Conservation (phyloP, 1,140 invertebrate genomes). For the Drosophila grimshawi region DNA sequence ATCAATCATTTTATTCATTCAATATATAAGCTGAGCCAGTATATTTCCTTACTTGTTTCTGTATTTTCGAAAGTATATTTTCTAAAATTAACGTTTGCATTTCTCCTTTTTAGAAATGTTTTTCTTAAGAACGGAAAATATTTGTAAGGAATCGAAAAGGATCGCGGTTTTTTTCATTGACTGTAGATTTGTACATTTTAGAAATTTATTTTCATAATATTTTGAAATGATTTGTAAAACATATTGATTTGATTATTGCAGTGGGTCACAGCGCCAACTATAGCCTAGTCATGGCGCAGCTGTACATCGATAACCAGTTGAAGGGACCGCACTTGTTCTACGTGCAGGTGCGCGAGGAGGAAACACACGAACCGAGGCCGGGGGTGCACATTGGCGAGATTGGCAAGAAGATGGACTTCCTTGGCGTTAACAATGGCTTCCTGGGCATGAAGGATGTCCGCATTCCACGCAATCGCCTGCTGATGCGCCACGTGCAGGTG, state of each 20-base stretch:
- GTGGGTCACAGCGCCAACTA: conserved; percentile 97
- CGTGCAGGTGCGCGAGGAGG: conserved; percentile 94
- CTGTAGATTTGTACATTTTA: no score
- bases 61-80: no score
- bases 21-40: background rate
- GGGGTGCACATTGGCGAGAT: conserved; percentile 97
- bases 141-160: no score
- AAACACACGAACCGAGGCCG: conserved; percentile 93
- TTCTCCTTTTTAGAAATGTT: no score
- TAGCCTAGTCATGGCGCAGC: conserved; percentile 94
- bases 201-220: no score
- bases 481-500: conserved; percentile 97
- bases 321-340: conserved; percentile 97
- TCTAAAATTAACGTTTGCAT: no score
- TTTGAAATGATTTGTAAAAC: background rate
- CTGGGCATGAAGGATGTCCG: conserved; percentile 93
- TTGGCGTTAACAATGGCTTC: conserved; percentile 95
- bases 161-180: no score
- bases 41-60: background rate
- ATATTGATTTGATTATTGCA: conserved; percentile 64
- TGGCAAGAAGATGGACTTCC: conserved; percentile 95
- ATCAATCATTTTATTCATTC: background rate
- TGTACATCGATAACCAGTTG: conserved; percentile 92
- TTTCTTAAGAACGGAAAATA: no score
- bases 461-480: conserved; percentile 94